Evolutionary conservation across 2,113 vertebrate species (phyloP), one percentile per base, ranked within the genome.

Genomic region (Felis catus): DNA sequence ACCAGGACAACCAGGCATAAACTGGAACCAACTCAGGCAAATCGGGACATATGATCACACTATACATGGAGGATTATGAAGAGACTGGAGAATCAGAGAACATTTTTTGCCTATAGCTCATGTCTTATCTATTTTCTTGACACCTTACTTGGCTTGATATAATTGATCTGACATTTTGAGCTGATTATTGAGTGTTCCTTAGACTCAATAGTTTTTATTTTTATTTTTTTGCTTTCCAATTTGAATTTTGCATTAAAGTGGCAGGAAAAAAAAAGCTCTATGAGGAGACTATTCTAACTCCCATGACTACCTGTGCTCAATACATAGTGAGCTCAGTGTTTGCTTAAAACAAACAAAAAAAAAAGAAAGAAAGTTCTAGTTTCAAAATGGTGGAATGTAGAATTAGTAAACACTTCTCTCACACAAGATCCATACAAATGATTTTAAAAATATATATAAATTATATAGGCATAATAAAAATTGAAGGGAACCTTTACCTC

Each of bases 81-180:
- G 71, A 94, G 4, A 23, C n/a, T n/a, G 1, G 63, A 88, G 4
- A 71, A 71, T 7, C 70, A 88, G 65, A 84, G 33, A 78, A 71
- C 13, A 61, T 48, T 86, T 88, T 95, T 84, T 95, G n/a, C 36
- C 18, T 73, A 1, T 74, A 29, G 74, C 66, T 85, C 66, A 82
- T 5, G n/a, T 65, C 66, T 94, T 95, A 12, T 78, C 87, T 85
- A 11, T 94, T 91, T 84, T 88, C 51, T 73, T 74, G 36, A 94
- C n/a, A 92, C 55, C n/a, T 83, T 84, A 66, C 39, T 95, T 89
- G 53, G 63, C 63, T 94, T 96, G 48, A 89, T 92, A 66, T 80
- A 95, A 94, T 74, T 95, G n/a, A 58, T 65, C n/a, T 92, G 10
- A 83, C 21, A 41, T 81, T 98, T 84, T 33, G 51, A 94, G 51